Percentiles rank a stretch among this genome's conserved stretches.
Evolutionary conservation across 1,140 invertebrate genomes (phyloP).

Genomic region (Drosophila nebulosa): DNA sequence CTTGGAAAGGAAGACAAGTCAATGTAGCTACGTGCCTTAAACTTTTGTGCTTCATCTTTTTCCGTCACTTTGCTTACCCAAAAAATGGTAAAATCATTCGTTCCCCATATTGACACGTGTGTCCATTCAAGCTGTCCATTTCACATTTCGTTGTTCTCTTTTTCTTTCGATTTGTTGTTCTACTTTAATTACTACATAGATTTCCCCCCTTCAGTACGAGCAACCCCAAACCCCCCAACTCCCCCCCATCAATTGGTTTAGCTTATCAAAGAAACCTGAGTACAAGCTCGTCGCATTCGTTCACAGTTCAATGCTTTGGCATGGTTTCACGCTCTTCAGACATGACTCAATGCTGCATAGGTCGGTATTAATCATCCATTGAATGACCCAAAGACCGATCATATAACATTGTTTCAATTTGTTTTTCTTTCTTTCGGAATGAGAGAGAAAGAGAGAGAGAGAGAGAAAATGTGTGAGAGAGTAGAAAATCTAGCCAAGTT

Average conservation of each 20-base stretch:
- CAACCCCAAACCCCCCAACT: background rate
- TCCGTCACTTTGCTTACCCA: background rate
- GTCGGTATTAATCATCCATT: slow-evolving; percentile 45
- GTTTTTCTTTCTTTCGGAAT: background rate
- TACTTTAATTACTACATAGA: background rate
- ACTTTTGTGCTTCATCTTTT: background rate
- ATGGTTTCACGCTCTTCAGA: slow-evolving; percentile 49
- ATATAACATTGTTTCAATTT: slow-evolving; percentile 22
- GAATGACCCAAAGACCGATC: slow-evolving; percentile 4
- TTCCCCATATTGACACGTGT: slow-evolving; percentile 51
- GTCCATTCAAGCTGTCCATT: slow-evolving; percentile 28
- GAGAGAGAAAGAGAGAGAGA: background rate
- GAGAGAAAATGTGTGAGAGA: background rate
- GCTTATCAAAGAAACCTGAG: slow-evolving; percentile 47
- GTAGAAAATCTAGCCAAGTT: slow-evolving; percentile 32
- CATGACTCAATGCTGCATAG: slow-evolving; percentile 42
- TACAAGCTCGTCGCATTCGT: slow-evolving; percentile 12
- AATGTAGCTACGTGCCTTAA: background rate
- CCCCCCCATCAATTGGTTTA: background rate
- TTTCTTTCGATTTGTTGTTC: background rate
- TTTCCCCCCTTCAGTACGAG: background rate
- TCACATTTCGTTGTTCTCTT: slow-evolving; percentile 2
- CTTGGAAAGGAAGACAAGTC: background rate
- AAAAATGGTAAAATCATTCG: slow-evolving; percentile 6
- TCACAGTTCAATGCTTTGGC: slow-evolving; percentile 17